Base-by-base conservation (phyloP, 2,797 vertebrate genomes). In the Malurus splendens region DNA sequence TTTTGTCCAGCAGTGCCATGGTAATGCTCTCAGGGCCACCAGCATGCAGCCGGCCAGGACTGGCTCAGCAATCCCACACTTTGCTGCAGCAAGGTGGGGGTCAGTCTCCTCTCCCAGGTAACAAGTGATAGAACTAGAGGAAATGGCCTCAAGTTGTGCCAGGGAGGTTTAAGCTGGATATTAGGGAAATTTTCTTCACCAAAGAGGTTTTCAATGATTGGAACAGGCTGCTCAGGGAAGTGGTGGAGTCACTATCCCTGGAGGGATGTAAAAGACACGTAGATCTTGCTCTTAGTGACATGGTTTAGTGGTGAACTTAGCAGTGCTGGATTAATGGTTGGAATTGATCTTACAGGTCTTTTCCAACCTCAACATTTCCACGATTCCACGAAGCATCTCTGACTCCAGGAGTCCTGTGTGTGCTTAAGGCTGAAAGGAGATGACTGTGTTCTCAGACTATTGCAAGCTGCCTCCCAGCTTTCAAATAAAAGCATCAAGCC, bases 21-120 rank as follows among this genome's bases (percentile, higher is more conserved):
- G 25, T 19, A 56, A 44, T 44, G 48, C 33, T 56, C 48, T 32
- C 50, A 18, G 28, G n/a, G 62, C 33, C 28, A n/a, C 14, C 47
- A 32, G 54, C 18, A 3, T 0, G 0, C 64, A 80, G 47, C 52
- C 7, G 18, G 10, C 15, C 38, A 41, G 38, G n/a, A 39, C 60
- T 56, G 20, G 50, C 50, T 60, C 54, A 47, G 56, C 41, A 47
- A 4, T 13, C 7, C 13, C 0, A 2, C 2, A 5, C 24, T 24
- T n/a, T 32, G 38, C 50, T 56, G 20, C 1, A 23, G 10, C 0
- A 1, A 41, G 45, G 12, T 55, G 32, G 28, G 16, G n/a, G 13
- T 64, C 45, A 57, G 12, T 19, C 44, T 64, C 11, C 44, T 51
- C 30, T 70, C 10, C 15, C 9, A 12, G 25, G 30, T 70, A 45